Base-by-base conservation (phyloP, 1,140 invertebrate genomes). In the Diabrotica virgifera region DNA sequence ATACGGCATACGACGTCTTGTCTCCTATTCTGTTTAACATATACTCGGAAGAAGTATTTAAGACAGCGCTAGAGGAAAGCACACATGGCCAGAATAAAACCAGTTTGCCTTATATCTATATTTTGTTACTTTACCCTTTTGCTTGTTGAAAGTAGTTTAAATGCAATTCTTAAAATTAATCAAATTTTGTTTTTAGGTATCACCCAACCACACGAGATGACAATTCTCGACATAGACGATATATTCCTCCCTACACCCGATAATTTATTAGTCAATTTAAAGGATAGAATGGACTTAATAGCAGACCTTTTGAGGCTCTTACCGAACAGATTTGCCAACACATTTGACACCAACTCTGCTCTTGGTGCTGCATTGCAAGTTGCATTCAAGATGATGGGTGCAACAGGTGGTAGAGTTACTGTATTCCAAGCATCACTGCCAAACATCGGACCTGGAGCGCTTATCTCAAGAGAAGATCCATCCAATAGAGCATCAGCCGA, bases 351-450 rank as follows among this genome's bases (percentile, higher is more conserved):
- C 5, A 88, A 89, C 68, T 92, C 87, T 74, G 94, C 95, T 6
- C 80, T 99, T 2, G 97, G 97, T 2, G 88, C 96, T 36, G 97
- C 96, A 2, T 80, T 99, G 11, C 93, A 96, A 79, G 93, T 92
- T 58, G 95, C 93, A 14, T 91, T 90, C 71, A 96, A 97, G 84
- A 82, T 99, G 65, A 90, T 96, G 86, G 86, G 87, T 67, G 83
- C 93, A n/a, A 94, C 93, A 13, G 97, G 97, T 65, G 98, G 98
- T 54, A 84, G 97, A 53, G 86, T 99, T 1, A 96, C 96, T 12
- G 92, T 99, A 5, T 92, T 99, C 80, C 94, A 97, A 82, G 89
- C 91, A 10, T 90, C 90, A 76, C 82, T 99, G 73, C 96, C 97
- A 10, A 97, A 91, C 76, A 76, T 91, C 64, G 97, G 97, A 6